Evolutionary conservation across 92 coral and sea anemone species (phyloP).

Genomic region (Parazoanthus atlanticus): DNA sequence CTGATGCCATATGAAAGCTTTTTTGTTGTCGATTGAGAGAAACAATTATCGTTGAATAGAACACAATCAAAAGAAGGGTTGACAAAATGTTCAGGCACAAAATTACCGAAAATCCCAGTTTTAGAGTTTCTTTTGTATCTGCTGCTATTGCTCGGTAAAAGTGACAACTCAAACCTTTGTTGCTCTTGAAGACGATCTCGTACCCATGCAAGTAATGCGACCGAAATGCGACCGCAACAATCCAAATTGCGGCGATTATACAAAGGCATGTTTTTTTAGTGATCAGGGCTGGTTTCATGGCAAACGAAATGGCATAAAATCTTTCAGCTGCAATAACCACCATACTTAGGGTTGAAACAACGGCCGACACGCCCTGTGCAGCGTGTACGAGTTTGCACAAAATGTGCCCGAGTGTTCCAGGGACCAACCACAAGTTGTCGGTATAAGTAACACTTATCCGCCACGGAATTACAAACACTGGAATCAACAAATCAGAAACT

Average conservation of each 20-base stretch:
- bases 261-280: background rate
- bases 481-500: background rate
- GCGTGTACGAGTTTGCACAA: background rate
- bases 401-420: background rate
- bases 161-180: background rate
- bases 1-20: background rate
- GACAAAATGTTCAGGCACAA: background rate
- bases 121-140: background rate
- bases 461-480: constrained; percentile 6
- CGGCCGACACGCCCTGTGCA: background rate
- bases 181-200: background rate
- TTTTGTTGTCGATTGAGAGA: constrained; percentile 3
- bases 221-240: background rate
- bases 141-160: background rate
- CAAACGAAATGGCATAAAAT: background rate
- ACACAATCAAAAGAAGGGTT: background rate
- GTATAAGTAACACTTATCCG: background rate
- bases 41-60: background rate
- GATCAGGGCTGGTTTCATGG: constrained; percentile 2
- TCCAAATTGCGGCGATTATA: background rate
- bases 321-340: constrained; percentile 12
- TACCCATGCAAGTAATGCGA: background rate
- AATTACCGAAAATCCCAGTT: background rate
- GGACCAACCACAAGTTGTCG: background rate
- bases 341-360: background rate